Evolutionary conservation across 2,797 vertebrate genomes (phyloP).

Genomic region (Acestrorhynchus altus): DNA sequence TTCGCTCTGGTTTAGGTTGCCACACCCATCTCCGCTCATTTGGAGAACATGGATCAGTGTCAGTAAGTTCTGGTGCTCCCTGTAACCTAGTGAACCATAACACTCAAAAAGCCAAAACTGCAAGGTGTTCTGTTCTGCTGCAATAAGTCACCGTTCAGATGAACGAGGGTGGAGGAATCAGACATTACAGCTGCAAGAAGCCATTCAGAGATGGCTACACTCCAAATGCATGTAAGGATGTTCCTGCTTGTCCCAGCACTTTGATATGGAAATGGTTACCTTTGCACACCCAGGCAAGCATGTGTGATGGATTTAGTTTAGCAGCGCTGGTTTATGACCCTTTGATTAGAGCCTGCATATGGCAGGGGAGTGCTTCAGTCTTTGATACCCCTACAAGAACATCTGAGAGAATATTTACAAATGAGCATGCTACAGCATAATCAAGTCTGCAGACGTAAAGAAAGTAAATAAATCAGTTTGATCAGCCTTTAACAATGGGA

Average conservation of each 20-base stretch:
- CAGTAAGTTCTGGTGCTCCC: background rate
- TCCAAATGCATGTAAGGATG: slow-evolving; percentile 16
- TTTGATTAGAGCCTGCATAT: slow-evolving; percentile 15
- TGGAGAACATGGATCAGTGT: background rate
- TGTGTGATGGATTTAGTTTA: slow-evolving; percentile 13
- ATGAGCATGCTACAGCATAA: background rate
- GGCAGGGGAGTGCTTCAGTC: slow-evolving; percentile 14
- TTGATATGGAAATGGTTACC: slow-evolving; percentile 35
- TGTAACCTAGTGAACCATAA: background rate
- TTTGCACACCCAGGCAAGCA: background rate
- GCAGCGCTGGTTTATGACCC: slow-evolving; percentile 6
- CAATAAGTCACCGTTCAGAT: background rate
- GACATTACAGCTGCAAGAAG: background rate
- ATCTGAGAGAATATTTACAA: background rate
- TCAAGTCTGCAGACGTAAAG: background rate
- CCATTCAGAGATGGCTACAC: background rate
- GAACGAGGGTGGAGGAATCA: background rate
- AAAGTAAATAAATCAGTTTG: background rate
- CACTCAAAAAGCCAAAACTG: background rate
- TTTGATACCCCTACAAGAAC: slow-evolving; percentile 8
- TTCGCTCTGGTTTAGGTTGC: background rate
- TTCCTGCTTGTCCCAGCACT: slow-evolving; percentile 1
- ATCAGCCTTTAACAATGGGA: background rate
- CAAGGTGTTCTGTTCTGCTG: background rate
- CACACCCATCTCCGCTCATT: background rate